These are phyloP conservation scores for Dendronephthya gigantea DNA, from an alignment of 64 coral and sea anemone species.

Conservation along the genomic window DNA sequence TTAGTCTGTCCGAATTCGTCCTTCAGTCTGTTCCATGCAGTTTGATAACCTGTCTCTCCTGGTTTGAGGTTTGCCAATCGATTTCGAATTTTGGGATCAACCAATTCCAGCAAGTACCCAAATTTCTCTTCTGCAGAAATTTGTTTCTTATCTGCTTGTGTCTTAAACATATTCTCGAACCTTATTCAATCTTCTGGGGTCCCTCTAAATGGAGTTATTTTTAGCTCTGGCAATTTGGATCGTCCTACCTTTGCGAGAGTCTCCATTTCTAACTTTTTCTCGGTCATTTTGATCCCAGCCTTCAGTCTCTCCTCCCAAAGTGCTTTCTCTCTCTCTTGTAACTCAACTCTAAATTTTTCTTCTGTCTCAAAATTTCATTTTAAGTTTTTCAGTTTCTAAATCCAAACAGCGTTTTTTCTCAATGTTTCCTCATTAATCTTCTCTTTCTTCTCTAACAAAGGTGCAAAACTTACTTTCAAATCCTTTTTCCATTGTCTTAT, in stretches of 20 bases:
- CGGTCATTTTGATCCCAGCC: not conserved
- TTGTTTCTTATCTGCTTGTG: not conserved
- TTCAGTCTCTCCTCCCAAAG: not conserved
- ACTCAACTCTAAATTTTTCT: not conserved
- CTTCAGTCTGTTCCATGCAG: constrained; percentile 5
- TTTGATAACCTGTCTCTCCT: not conserved
- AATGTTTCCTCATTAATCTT: not conserved
- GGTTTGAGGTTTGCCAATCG: not conserved
- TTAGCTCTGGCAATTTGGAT: not conserved
- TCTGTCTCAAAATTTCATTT: no score
- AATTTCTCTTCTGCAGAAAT: not conserved
- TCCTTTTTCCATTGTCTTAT: no score
- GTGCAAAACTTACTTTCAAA: not conserved
- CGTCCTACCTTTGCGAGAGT: not conserved
- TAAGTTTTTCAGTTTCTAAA: no score
- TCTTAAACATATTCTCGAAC: constrained; percentile 1
- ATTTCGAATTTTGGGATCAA: not conserved
- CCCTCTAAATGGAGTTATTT: not conserved
- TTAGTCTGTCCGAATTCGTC: not conserved
- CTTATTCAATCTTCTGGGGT: not conserved
- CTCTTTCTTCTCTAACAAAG: not conserved
- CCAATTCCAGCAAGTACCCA: constrained; percentile 1
- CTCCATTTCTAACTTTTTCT: no score
- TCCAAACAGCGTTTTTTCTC: not conserved
- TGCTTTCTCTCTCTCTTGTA: not conserved